phyloP scores from a whole-genome alignment of 2,797 vertebrate genomes.

The Sus cebifrons region DNA sequence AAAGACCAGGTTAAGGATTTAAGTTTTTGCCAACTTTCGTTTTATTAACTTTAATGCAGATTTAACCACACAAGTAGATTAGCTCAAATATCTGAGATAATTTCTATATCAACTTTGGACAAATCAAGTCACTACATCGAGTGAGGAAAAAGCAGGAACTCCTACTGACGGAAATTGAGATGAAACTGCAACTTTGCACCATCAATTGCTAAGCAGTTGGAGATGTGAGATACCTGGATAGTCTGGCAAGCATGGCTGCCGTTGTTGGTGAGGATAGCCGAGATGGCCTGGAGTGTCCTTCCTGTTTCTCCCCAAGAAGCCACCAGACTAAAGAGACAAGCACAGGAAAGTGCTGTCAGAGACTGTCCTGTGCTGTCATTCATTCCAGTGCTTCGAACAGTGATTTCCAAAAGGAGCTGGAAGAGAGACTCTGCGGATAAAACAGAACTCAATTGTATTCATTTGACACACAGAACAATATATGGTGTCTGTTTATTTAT shows the following conservation, averaged over 20 bases:
- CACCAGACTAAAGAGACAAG: constrained; percentile 99
- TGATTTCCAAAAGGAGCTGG: constrained; percentile 98
- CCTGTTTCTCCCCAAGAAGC: constrained; percentile 99
- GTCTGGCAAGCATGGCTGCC: constrained; percentile 99
- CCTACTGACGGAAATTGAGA: not conserved
- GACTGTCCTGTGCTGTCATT: constrained; percentile 98
- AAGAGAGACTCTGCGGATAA: constrained; percentile 96
- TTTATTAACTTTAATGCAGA: constrained; percentile 52
- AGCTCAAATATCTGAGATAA: not conserved
- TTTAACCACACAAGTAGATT: not conserved
- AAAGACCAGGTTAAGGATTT: constrained; percentile 41
- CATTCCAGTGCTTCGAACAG: constrained; percentile 97
- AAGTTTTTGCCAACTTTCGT: not conserved
- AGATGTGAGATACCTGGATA: constrained; percentile 93
- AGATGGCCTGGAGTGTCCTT: constrained; percentile 98
- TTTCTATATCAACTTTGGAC: not conserved
- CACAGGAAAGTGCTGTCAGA: constrained; percentile 97
- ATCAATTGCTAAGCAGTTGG: constrained; percentile 28
- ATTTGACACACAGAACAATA: not conserved
- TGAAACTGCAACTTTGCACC: not conserved
- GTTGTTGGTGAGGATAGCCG: constrained; percentile 99
- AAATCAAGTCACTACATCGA: constrained; percentile 25
- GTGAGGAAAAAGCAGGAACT: constrained; percentile 53
- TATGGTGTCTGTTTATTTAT: not conserved
- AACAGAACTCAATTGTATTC: constrained; percentile 81